Conservation (phyloP, 2,888 invertebrate species). For the Hoplodrina ambigua region DNA sequence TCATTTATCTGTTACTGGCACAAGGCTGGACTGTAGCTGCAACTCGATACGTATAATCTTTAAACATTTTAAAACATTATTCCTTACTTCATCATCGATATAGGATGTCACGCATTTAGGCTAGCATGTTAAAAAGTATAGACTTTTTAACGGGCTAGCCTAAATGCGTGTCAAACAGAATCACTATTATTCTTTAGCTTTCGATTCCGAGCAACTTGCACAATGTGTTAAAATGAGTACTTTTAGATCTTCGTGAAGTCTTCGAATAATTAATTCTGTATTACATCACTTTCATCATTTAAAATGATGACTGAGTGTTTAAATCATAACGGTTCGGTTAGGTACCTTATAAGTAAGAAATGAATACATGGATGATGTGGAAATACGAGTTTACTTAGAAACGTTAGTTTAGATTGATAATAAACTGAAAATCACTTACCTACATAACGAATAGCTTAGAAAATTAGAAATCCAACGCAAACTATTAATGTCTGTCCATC, state of each 20-base stretch:
- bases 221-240: slow-evolving; percentile 5
- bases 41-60: slow-evolving; percentile 11
- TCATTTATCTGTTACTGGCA: slow-evolving; percentile 60
- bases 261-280: slow-evolving; percentile 1
- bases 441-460: slow-evolving; percentile 16
- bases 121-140: too few species aligned
- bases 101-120: too few species aligned
- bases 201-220: neutral
- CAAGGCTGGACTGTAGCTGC: slow-evolving; percentile 58
- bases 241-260: neutral
- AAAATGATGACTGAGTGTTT: slow-evolving; percentile 22
- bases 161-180: slow-evolving; percentile 3
- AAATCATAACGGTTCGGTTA: slow-evolving; percentile 21
- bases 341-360: neutral
- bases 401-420: slow-evolving; percentile 25
- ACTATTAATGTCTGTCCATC: slow-evolving; percentile 18
- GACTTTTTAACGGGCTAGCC: neutral
- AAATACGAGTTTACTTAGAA: slow-evolving; percentile 36
- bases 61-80: slow-evolving; percentile 10
- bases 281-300: slow-evolving; percentile 32
- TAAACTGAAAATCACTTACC: slow-evolving; percentile 29
- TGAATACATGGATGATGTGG: slow-evolving; percentile 28
- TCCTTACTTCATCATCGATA: neutral
- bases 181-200: neutral
- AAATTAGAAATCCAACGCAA: slow-evolving; percentile 11